A percentile compares a stretch with the other conserved stretches of the same genome.
Conservation (phyloP, 2,797 vertebrate species). For the Channa striata region DNA sequence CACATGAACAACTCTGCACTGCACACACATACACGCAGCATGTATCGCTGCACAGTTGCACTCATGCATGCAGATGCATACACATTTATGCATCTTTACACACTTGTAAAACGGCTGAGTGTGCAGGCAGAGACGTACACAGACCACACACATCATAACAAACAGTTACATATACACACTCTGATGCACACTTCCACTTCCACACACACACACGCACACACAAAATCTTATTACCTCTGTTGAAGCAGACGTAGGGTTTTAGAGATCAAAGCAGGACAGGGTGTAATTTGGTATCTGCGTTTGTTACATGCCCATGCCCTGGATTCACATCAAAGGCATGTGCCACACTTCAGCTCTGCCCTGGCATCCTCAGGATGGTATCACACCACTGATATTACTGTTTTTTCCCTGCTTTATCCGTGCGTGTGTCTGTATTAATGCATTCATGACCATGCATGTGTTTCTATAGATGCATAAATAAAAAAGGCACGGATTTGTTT, state of each 20-base stretch:
- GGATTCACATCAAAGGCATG: constrained; percentile 81
- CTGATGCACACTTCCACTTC: constrained; percentile 32
- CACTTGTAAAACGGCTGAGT: constrained; percentile 21
- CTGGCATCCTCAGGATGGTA: constrained; percentile 75
- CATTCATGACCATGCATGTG: constrained; percentile 9
- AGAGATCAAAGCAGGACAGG: constrained; percentile 81
- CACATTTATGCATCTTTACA: constrained; percentile 16
- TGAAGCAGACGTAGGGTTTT: constrained; percentile 67
- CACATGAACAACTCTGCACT: constrained; percentile 13
- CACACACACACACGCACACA: constrained; percentile 41
- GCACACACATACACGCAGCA: neutral
- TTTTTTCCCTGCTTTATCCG: constrained; percentile 41
- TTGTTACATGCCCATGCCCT: constrained; percentile 80
- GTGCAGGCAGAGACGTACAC: constrained; percentile 36
- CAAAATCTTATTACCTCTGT: constrained; percentile 70
- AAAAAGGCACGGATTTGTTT: constrained; percentile 25
- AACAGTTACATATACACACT: constrained; percentile 30
- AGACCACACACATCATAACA: constrained; percentile 33
- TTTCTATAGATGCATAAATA: constrained; percentile 21
- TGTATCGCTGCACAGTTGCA: constrained; percentile 21
- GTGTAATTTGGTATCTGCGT: constrained; percentile 82
- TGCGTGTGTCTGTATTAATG: constrained; percentile 14
- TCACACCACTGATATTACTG: constrained; percentile 64
- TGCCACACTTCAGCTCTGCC: constrained; percentile 73
- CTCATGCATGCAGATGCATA: constrained; percentile 23